A percentile compares a stretch with the other conserved stretches of the same genome.
phyloP scores from a whole-genome alignment of 53 echinoderm and acorn worm genomes.

The Henricia sp. region DNA sequence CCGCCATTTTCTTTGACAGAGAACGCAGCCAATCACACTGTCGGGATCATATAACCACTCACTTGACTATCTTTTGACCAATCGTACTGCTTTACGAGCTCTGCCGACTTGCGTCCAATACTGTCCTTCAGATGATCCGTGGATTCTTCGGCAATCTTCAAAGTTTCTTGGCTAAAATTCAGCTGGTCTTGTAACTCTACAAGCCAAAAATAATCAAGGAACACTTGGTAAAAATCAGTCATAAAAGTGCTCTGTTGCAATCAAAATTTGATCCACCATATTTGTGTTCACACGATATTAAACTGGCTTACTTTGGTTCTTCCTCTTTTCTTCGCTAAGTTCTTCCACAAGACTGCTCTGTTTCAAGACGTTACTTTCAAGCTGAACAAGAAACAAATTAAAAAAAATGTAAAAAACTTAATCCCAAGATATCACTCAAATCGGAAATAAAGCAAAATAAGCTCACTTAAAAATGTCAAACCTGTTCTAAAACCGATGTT shows the following conservation, averaged over 20 bases:
- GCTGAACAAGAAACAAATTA: conserved; percentile 60
- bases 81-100: conserved; percentile 80
- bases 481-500: conserved; percentile 10
- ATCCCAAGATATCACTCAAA: neutral
- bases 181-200: conserved; percentile 64
- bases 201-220: neutral
- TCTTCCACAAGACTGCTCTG: conserved; percentile 76
- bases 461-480: neutral
- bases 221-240: neutral
- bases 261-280: conserved; percentile 4
- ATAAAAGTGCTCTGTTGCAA: neutral
- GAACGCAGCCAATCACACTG: too few relatives aligned
- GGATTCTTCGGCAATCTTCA: conserved; percentile 70
- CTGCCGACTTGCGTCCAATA: conserved; percentile 75
- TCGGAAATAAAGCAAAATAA: neutral
- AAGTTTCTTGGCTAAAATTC: conserved; percentile 43
- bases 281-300: neutral
- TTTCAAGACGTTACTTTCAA: conserved; percentile 75
- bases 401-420: neutral
- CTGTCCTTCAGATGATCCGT: conserved; percentile 69
- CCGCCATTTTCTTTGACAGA: too few relatives aligned
- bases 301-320: conserved; percentile 67
- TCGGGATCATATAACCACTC: too few relatives aligned
- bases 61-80: conserved; percentile 86
- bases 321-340: conserved; percentile 71